Conservation (phyloP, 1,140 invertebrate species). For the Zaprionus taronus region DNA sequence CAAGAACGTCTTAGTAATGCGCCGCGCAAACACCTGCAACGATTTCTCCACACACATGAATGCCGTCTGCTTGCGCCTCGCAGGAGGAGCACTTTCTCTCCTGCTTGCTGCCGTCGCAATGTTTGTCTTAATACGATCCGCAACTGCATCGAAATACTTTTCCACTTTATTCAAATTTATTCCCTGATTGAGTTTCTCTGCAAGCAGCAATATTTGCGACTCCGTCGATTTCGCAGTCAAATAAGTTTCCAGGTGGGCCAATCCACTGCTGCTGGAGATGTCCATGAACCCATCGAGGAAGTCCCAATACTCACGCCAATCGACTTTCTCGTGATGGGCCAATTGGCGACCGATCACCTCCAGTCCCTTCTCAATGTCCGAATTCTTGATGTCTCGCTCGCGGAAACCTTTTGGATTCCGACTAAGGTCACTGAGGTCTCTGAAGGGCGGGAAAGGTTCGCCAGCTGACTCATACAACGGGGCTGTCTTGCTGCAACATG, state of each 20-base stretch:
- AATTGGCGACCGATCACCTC: conserved; percentile 92
- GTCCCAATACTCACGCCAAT: conserved; percentile 96
- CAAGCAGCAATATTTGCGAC: conserved; percentile 11
- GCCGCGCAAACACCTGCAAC: conserved; percentile 88
- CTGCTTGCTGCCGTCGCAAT: neutral
- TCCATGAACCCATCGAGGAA: conserved; percentile 93
- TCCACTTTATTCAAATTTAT: neutral
- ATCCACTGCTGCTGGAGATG: conserved; percentile 89
- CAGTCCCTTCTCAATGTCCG: conserved; percentile 93
- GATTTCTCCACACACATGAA: conserved; percentile 88
- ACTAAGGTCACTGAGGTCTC: conserved; percentile 1
- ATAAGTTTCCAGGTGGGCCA: conserved; percentile 90
- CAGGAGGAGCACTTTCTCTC: neutral
- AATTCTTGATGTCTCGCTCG: conserved; percentile 87
- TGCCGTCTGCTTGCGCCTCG: conserved; percentile 71
- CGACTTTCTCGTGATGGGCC: conserved; percentile 90
- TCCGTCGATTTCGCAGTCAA: conserved; percentile 84
- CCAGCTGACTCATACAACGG: conserved; percentile 30
- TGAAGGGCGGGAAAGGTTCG: neutral
- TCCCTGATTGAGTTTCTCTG: conserved; percentile 28
- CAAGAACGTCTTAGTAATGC: conserved; percentile 86
- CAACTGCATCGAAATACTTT: conserved; percentile 51
- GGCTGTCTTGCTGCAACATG: conserved; percentile 81
- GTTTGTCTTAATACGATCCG: conserved; percentile 14
- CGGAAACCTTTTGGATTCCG: conserved; percentile 52